A percentile compares a stretch with the other conserved stretches of the same genome.
Evolutionary conservation across 1,140 invertebrate genomes (phyloP).

Genomic region (Tribolium madens): DNA sequence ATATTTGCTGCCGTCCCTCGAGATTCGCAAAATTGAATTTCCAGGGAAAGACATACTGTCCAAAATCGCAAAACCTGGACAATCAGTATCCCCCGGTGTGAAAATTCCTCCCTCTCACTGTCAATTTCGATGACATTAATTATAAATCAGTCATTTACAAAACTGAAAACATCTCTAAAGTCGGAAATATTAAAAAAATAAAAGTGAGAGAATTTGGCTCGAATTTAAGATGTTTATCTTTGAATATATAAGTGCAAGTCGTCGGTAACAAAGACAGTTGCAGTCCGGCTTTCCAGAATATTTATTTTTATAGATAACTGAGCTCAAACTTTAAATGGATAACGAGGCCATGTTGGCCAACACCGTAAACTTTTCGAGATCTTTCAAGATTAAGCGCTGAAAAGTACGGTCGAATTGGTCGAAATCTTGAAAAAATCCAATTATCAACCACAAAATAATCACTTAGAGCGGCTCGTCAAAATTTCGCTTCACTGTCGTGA

Average conservation of each 20-base stretch:
- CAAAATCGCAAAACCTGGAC: slow-evolving; percentile 4
- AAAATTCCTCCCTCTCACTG: background rate
- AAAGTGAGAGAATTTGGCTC: background rate
- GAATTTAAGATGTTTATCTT: slow-evolving; percentile 1
- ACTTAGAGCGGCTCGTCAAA: background rate
- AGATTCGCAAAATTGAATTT: background rate
- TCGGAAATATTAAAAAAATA: background rate
- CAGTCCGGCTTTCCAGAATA: background rate
- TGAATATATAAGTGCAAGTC: background rate
- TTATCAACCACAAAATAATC: too few species aligned
- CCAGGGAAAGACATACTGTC: background rate
- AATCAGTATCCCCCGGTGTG: slow-evolving; percentile 5
- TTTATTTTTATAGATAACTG: background rate
- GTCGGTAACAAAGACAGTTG: background rate
- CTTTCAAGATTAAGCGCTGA: background rate
- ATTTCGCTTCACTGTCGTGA: background rate
- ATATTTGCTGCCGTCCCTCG: background rate
- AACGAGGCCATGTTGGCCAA: background rate
- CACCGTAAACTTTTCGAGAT: background rate
- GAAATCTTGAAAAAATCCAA: too few species aligned
- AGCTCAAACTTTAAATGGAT: background rate
- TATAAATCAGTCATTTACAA: background rate
- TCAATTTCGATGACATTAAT: slow-evolving; percentile 8
- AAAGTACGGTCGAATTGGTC: too few species aligned
- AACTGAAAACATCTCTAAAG: background rate